Evolutionary conservation across 2,888 invertebrate genomes (phyloP), one percentile per base, ranked within the genome.

Genomic region (Ernsta delagoae): DNA sequence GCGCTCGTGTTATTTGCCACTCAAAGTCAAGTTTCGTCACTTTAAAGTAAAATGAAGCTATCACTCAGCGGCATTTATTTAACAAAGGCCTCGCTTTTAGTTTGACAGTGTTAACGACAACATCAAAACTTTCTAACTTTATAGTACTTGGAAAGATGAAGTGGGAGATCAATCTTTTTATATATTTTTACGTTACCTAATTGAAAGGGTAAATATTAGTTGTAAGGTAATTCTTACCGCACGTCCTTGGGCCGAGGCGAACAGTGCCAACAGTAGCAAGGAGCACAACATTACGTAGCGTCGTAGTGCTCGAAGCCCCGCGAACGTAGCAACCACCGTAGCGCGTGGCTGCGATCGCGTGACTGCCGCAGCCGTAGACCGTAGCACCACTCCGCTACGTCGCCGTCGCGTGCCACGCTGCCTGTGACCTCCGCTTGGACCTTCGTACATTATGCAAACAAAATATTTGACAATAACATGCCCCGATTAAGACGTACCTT

Each of bases 211-310:
- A 8, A 59, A 59, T 24, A 54, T 54, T 45, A 24, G 45, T 67
- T 36, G 45, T 31, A 56, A 53, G 16, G 24, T 4, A 2, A 24
- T 24, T 8, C 91, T 90, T 87, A 93, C 92, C 88, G 92, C 92
- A 78, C 92, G 91, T 88, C 92, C 91, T 88, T 93, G 90, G 79
- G 81, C 90, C 70, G 89, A 82, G 73, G 90, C 90, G 79, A 89
- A 81, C 77, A 92, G 79, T 74, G 90, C 89, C 83, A 92, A 83
- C 75, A 91, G 80, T 81, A 91, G 77, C 75, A 87, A 82, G 77
- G 82, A 83, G 83, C 78, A 79, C 79, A 88, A 90, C 92, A 92
- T 91, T 83, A 82, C 88, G 89, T 84, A 79, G 83, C 77, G 71
- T 73, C 79, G 82, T 79, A 76, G 24, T 24, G 24, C 24, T 24